Evolutionary conservation across 2,113 vertebrate genomes (phyloP).

Genomic region (Butorides virescens): DNA sequence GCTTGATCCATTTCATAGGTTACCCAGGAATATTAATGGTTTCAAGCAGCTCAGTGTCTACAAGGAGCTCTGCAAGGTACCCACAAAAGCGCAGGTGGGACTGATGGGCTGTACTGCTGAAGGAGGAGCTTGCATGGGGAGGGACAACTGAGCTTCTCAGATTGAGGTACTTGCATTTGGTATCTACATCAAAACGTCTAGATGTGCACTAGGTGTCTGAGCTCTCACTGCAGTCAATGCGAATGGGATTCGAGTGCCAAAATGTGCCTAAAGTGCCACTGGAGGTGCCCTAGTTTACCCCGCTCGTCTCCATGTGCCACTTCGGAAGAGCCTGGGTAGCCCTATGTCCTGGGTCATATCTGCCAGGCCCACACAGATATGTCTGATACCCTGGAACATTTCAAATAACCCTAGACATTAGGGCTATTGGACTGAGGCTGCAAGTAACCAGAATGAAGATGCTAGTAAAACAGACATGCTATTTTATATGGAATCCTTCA

Average conservation of each 20-base stretch:
- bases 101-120: not conserved
- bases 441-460: not conserved
- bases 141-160: not conserved
- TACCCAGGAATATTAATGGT: not conserved
- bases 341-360: not conserved
- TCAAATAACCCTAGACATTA: not conserved
- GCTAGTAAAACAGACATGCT: not conserved
- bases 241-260: not conserved
- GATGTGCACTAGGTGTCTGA: not conserved
- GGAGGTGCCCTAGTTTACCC: not conserved
- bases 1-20: not conserved
- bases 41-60: not conserved
- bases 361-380: not conserved
- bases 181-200: not conserved
- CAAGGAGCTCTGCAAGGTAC: not conserved
- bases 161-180: not conserved
- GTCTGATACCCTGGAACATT: not conserved
- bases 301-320: not conserved
- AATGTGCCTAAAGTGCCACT: accelerated
- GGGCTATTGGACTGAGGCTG: not conserved
- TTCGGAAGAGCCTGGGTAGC: not conserved
- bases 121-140: not conserved
- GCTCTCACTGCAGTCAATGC: not conserved
- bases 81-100: not conserved
- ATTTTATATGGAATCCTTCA: not conserved